Evolutionary conservation across 1,140 invertebrate species (phyloP), one percentile per base, ranked within the genome.

Genomic region (Formica exsecta): DNA sequence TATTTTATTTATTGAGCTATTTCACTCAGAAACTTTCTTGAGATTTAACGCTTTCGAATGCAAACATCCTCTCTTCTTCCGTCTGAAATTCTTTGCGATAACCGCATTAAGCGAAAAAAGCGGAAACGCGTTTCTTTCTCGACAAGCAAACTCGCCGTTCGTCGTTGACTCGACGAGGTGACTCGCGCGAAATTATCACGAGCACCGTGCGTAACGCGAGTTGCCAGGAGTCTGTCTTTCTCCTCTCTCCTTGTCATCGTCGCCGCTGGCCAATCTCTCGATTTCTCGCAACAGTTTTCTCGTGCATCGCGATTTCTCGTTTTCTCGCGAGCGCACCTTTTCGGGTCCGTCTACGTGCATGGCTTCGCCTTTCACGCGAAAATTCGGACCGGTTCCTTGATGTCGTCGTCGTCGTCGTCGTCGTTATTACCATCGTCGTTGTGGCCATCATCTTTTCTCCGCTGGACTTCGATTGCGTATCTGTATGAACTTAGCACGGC

Each of bases 161-260:
- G 79, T 83, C 68, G 79, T 59, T 29, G 68, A 22, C 54, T 61
- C 38, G 38, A 73, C 54, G 68, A 83, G 79, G 68, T 73, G 79
- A 83, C 54, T 83, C 54, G 79, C 68, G 68, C 54, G 79, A 83
- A 83, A 83, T 83, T 83, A 83, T 83, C 79, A 38, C 41, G 54
- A 83, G 79, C 79, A 41, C 13, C 79, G 79, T 83, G 79, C 79
- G 79, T 83, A 83, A 83, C 79, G 68, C 68, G 54, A 80, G 48
- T 80, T 68, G 64, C 76, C 68, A 32, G 44, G 38, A 81, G 38
- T 77, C 59, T 44, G 22, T 32, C 36, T 64, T 7, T 79, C 44
- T 79, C 57, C 32, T 59, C 22, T 65, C 41, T 66, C 9, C 38
- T 13, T 74, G 61, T 66, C 61, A 29, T 54, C 32, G 11, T 41